Base-by-base conservation (phyloP, 1,140 invertebrate genomes). In the Dendrolimus punctatus region DNA sequence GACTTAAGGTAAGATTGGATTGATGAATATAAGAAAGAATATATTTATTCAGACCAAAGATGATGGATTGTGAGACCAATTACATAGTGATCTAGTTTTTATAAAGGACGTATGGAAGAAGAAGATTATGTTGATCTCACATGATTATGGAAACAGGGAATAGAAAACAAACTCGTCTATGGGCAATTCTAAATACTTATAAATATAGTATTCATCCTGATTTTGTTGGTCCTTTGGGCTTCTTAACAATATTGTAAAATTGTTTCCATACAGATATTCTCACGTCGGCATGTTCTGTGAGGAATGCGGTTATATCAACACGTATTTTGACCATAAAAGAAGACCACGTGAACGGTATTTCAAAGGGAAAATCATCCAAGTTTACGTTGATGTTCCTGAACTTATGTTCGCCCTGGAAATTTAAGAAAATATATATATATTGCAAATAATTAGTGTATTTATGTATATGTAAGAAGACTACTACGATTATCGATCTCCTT, bases 291-390 rank as follows among this genome's bases (percentile, higher is more conserved):
- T 40, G 23, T 23, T 23, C 9, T 10, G 53, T 59, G 7, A 59
- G 39, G 6, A 59, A 4, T 6, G 55, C 64, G 9, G 50, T 45
- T 2, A 66, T 38, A 40, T 66, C 58, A 8, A 41, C 52, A 10
- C 57, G 48, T 2, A 58, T 66, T 23, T 50, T 57, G 6, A 63
- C 60, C 8, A 46, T 58, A 7, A 66, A 46, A 5, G 55, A 55
- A 4, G 60, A 62, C 53, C 60, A 66, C 6, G 64, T 66, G 23
- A 66, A 66, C 4, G 64, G 64, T 23, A 66, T 46, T 40, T 56
- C 55, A 53, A 60, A 57, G 2, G 57, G 64, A 9, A 63, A 66
- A 39, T 66, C 57, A 42, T 60, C 60, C 52, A 66, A 51, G n/a
- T 63, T 50, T 6, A 66, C 56, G 2, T 55, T 42, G 4, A 66